Base-by-base conservation (phyloP, 2,797 vertebrate species). In the Chaenodraco wilsoni region DNA sequence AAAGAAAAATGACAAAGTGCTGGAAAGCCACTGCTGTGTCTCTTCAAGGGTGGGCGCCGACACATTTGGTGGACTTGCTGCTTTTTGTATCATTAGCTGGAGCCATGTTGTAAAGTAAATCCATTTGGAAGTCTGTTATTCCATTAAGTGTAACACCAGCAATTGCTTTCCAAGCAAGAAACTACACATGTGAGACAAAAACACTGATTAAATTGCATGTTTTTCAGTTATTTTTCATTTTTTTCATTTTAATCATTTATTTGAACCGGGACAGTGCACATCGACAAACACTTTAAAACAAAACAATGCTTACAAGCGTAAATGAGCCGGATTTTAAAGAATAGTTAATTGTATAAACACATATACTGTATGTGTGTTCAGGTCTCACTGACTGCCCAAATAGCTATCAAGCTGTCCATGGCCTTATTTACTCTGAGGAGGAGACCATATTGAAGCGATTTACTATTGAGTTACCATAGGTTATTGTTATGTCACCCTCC, bases 401-500 rank as follows among this genome's bases (percentile, higher is more conserved):
- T 69, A 46, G 59, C 62, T 46, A 61, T 56, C 57, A 56, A 57
- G 45, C 65, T 45, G 54, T 72, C 50, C 49, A 15, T 65, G 69
- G 27, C 55, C 69, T 65, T 73, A 77, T 88, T 86, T 76, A 78
- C 64, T 85, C 63, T 0, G 23, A 76, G 68, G 73, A 78, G 58
- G 50, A n/a, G 12, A 72, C 77, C 82, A 73, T 79, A 85, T 27
- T 79, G 67, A 78, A 72, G 54, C 50, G 41, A 79, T 80, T 86
- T 52, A 76, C 57, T 73, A 49, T 57, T 51, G 64, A 64, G 84
- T 67, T 69, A 77, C 33, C 76, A 75, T 79, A 74, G 56, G 84
- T 92, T 88, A 85, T 79, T 80, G 90, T 87, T 84, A 83, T 84
- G 82, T 88, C 70, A 85, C 82, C 83, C 83, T 85, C 77, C 77